phyloP scores from a whole-genome alignment of 1,140 invertebrate species.

The Leptinotarsa defecta region DNA sequence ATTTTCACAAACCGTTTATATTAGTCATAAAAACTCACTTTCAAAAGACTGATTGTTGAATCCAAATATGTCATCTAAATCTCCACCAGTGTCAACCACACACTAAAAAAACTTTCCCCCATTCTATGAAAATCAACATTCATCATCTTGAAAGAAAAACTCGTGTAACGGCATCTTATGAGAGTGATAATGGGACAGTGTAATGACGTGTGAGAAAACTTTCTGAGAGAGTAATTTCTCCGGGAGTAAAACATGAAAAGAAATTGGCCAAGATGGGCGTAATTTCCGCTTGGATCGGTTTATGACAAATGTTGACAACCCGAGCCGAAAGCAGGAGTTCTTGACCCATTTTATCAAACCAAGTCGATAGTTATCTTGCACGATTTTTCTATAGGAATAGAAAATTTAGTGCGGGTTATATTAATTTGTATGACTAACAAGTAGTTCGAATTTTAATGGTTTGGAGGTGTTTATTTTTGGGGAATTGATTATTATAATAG shows the following conservation, averaged over 20 bases:
- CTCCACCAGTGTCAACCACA: too few species aligned
- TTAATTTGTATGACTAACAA: too few species aligned
- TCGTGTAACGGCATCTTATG: neutral
- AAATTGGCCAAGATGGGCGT: slow-evolving; percentile 5
- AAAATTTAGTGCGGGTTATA: too few species aligned
- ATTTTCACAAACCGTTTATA: too few species aligned
- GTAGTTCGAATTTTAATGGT: too few species aligned
- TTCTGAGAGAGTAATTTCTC: slow-evolving; percentile 5
- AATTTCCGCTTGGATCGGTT: neutral
- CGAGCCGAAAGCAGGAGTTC: neutral
- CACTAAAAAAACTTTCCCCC: too few species aligned
- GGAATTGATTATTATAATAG: too few species aligned
- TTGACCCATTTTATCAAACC: neutral
- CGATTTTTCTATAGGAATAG: too few species aligned
- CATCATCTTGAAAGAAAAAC: neutral
- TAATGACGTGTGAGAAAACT: neutral
- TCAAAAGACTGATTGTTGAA: too few species aligned
- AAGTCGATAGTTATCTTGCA: neutral
- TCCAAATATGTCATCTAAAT: too few species aligned
- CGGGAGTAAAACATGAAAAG: neutral
- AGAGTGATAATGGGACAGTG: neutral
- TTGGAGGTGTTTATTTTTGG: too few species aligned
- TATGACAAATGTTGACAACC: neutral
- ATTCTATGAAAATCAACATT: neutral
- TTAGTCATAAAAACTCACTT: too few species aligned